phyloP scores from a whole-genome alignment of 2,113 vertebrate genomes.

The Zapornia atra region DNA sequence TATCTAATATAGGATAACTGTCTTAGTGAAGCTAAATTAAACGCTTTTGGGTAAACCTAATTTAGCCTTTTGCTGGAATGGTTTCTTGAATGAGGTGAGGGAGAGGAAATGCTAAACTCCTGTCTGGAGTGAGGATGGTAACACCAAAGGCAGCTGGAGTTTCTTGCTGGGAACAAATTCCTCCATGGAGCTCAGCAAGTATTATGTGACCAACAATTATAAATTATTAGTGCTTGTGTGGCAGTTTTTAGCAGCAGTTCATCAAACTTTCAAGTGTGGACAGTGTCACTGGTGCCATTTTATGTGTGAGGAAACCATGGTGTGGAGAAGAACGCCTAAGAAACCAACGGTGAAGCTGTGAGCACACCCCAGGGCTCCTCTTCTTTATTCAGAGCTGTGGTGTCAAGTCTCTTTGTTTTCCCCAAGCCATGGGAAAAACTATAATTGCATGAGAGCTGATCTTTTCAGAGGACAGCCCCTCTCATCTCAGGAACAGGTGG shows the following conservation, averaged over 20 bases:
- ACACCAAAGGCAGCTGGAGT: not conserved
- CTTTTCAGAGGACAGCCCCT: not conserved
- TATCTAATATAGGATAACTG: conserved; percentile 40
- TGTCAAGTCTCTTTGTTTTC: not conserved
- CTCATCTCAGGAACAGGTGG: not conserved
- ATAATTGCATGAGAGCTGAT: not conserved
- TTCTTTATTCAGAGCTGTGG: not conserved
- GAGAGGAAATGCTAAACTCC: not conserved
- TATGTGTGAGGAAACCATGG: rapidly evolving
- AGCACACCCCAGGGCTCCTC: not conserved
- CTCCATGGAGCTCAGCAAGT: not conserved
- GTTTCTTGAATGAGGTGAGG: not conserved
- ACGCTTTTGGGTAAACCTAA: conserved; percentile 40
- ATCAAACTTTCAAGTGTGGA: not conserved
- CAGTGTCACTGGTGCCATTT: not conserved
- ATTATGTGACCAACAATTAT: not conserved
- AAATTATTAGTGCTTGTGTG: not conserved
- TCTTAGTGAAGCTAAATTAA: conserved; percentile 37
- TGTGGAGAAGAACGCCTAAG: not conserved
- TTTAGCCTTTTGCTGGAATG: not conserved
- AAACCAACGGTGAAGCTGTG: not conserved
- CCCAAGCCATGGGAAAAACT: not conserved
- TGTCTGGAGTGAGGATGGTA: not conserved
- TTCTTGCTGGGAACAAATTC: not conserved
- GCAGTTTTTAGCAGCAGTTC: not conserved